Percentiles rank a stretch among this genome's conserved stretches.
Evolutionary conservation across 2,113 vertebrate species (phyloP).

Genomic region (Nannospalax galili): DNA sequence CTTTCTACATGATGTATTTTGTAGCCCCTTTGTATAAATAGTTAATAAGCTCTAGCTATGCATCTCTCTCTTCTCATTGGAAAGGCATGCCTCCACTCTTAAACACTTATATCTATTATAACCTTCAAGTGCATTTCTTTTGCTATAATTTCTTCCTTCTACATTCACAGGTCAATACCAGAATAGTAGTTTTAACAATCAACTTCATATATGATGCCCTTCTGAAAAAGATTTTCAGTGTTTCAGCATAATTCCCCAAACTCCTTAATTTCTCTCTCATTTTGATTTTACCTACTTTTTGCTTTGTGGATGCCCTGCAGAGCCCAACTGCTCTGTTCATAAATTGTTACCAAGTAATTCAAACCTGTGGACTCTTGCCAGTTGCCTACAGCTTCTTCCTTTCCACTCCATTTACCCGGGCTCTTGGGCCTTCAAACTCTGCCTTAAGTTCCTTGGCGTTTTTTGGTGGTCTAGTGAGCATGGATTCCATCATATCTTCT

Average conservation of each 20-base stretch:
- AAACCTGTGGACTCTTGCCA: not conserved
- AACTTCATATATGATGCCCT: not conserved
- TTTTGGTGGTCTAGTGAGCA: not conserved
- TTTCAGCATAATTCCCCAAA: not conserved
- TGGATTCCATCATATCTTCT: not conserved
- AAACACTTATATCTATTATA: not conserved
- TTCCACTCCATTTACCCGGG: not conserved
- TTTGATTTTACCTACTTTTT: not conserved
- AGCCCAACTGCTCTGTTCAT: not conserved
- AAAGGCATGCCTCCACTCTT: not conserved
- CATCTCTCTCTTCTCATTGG: not conserved
- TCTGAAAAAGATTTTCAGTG: not conserved
- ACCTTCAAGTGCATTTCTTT: not conserved
- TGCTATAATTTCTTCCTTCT: not conserved
- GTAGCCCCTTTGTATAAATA: conserved; percentile 2
- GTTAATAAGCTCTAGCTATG: not conserved
- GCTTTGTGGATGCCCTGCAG: not conserved
- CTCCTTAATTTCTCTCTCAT: not conserved
- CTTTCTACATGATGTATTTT: not conserved
- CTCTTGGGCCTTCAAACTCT: not conserved
- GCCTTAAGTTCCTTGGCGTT: not conserved
- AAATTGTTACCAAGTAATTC: rapidly evolving
- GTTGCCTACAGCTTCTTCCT: not conserved
- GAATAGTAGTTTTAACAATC: not conserved
- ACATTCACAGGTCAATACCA: not conserved